Evolutionary conservation across 2,888 invertebrate species (phyloP).

Genomic region (Melikaiella ostensackeni): DNA sequence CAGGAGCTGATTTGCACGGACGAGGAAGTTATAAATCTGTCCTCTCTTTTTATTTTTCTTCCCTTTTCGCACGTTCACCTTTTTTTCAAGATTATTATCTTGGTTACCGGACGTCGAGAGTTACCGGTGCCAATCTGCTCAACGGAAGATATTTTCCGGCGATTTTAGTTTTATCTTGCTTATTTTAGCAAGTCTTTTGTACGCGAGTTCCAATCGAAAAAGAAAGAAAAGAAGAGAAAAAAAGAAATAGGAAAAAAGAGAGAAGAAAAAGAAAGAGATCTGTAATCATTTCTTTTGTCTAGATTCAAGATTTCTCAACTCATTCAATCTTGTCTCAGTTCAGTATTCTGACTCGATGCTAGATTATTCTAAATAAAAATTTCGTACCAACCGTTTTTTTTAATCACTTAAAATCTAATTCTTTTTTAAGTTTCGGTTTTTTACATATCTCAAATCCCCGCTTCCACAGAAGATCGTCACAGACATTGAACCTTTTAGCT

Average conservation of each 20-base stretch:
- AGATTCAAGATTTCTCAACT: background rate
- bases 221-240: background rate
- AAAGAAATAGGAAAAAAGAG: slow-evolving; percentile 4
- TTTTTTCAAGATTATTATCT: slow-evolving; percentile 28
- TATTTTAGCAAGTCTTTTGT: slow-evolving; percentile 29
- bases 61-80: slow-evolving; percentile 11
- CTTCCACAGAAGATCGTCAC: too few relatives aligned
- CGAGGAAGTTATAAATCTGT: slow-evolving; percentile 29
- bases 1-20: slow-evolving; percentile 31
- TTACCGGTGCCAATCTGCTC: slow-evolving; percentile 35
- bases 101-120: slow-evolving; percentile 29
- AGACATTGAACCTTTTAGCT: too few relatives aligned
- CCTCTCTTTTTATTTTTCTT: background rate
- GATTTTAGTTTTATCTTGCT: slow-evolving; percentile 27
- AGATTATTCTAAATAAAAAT: background rate
- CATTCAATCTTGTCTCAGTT: background rate
- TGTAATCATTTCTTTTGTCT: background rate
- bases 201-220: background rate
- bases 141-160: slow-evolving; percentile 28
- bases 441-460: too few relatives aligned
- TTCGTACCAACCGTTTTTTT: background rate
- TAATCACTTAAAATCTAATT: background rate
- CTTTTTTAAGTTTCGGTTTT: background rate
- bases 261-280: background rate
- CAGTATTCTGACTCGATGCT: background rate